phyloP scores from a whole-genome alignment of 30 jellyfish, hydroid and myxozoan species.

The Aurelia sp. region DNA sequence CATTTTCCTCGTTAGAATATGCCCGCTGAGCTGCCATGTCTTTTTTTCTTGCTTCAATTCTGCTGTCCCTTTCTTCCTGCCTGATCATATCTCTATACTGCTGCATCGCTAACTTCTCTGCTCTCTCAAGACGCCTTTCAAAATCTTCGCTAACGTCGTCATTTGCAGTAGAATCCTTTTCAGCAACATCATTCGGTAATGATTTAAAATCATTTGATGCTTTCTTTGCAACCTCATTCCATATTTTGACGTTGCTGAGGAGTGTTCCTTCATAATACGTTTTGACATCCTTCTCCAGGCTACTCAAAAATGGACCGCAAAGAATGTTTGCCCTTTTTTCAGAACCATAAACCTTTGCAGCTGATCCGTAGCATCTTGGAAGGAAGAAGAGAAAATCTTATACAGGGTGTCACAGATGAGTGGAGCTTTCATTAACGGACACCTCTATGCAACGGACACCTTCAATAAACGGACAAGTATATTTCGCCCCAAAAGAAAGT shows the following conservation, averaged over 20 bases:
- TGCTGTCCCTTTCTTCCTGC: neutral
- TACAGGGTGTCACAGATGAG: no score
- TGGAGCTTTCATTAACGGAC: no score
- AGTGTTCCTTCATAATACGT: neutral
- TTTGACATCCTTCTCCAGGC: neutral
- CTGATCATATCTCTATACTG: neutral
- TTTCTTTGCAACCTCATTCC: neutral
- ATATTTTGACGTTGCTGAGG: neutral
- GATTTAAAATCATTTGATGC: neutral
- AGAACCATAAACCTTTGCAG: neutral
- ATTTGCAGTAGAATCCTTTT: neutral
- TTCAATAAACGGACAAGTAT: no score
- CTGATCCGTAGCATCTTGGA: neutral
- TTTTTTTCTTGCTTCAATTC: no score
- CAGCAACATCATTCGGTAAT: neutral
- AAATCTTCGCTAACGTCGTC: neutral
- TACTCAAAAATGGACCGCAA: neutral
- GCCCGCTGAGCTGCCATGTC: no score
- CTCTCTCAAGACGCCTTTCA: neutral
- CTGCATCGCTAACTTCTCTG: neutral
- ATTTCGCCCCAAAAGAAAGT: no score
- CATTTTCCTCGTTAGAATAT: no score
- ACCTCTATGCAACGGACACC: no score
- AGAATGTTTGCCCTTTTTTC: neutral
- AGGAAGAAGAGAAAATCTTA: neutral